A percentile compares a stretch with the other conserved stretches of the same genome.
These are phyloP conservation scores for Micoletzkya japonica DNA, from an alignment of 2,888 invertebrate species.

Conservation along the genomic window DNA sequence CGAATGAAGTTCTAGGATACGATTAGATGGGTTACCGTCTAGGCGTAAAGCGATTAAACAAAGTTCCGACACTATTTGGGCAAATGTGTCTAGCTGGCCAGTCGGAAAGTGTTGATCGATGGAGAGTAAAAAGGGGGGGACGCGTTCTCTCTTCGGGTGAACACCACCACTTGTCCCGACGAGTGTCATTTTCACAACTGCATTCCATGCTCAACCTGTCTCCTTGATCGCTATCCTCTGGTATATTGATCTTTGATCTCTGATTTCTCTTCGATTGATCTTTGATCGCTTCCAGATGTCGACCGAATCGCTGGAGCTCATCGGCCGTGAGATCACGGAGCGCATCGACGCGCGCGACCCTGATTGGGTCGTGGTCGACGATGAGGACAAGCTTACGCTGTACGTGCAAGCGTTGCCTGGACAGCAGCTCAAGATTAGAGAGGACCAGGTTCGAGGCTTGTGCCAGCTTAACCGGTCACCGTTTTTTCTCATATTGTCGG, in stretches of 20 bases:
- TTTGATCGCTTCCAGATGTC: conserved; percentile 11
- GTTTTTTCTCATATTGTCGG: not conserved
- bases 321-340: conserved; percentile 2
- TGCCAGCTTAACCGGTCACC: not conserved
- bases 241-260: not conserved
- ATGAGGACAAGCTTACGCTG: conserved; percentile 14
- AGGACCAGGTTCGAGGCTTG: conserved; percentile 40
- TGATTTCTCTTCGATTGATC: not conserved
- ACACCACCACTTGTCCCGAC: conserved; percentile 1
- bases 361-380: conserved; percentile 23
- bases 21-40: too few species aligned
- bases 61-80: too few species aligned
- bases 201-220: not conserved
- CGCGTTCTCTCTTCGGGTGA: not conserved
- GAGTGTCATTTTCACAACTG: not conserved
- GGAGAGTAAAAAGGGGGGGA: too few species aligned
- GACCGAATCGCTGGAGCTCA: conserved; percentile 3
- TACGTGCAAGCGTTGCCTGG: conserved; percentile 32
- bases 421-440: conserved; percentile 48
- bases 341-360: conserved; percentile 14
- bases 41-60: too few species aligned
- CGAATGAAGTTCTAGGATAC: too few species aligned
- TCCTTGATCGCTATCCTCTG: not conserved
- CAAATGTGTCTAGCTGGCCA: too few species aligned
- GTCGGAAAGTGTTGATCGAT: too few species aligned